These are phyloP conservation scores for Heliothis virescens DNA, from an alignment of 1,140 invertebrate species.

Conservation along the genomic window DNA sequence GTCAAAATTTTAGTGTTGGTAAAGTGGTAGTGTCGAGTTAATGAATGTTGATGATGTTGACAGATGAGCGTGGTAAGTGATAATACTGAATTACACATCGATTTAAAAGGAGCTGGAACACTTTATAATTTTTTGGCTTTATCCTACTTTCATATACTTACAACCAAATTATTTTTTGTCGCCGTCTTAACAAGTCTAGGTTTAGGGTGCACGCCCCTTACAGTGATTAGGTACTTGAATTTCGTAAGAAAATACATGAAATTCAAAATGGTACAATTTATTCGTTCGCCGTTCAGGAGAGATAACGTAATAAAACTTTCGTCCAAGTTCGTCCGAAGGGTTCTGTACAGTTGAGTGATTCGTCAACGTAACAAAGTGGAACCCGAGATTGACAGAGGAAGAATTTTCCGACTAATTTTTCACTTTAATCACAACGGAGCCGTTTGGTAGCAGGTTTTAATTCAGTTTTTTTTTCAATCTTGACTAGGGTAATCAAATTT, in stretches of 20 bases:
- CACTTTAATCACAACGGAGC: conserved; percentile 50
- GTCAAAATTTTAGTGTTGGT: conserved; percentile 54
- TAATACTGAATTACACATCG: conserved; percentile 18
- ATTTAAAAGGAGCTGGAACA: conserved; percentile 1
- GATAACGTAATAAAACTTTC: conserved; percentile 60
- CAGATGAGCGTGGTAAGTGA: conserved; percentile 70
- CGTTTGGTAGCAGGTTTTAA: conserved; percentile 48
- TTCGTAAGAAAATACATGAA: conserved; percentile 17
- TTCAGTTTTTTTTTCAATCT: conserved; percentile 50
- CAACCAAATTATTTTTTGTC: background rate
- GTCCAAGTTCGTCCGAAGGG: conserved; percentile 46
- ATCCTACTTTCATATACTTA: background rate
- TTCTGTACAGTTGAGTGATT: conserved; percentile 51
- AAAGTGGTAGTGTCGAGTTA: conserved; percentile 56
- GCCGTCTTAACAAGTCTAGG: background rate
- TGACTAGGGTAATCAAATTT: conserved; percentile 29
- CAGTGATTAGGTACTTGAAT: background rate
- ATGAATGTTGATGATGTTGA: conserved; percentile 68
- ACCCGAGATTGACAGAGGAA: conserved; percentile 50
- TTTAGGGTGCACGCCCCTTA: conserved; percentile 6
- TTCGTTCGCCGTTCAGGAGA: conserved; percentile 44
- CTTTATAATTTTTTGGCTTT: background rate
- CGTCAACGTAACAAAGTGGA: conserved; percentile 58
- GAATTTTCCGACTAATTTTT: conserved; percentile 56
- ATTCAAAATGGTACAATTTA: conserved; percentile 39